These are phyloP conservation scores for Apantesis nais DNA, from an alignment of 2,888 invertebrate genomes.

Conservation along the genomic window DNA sequence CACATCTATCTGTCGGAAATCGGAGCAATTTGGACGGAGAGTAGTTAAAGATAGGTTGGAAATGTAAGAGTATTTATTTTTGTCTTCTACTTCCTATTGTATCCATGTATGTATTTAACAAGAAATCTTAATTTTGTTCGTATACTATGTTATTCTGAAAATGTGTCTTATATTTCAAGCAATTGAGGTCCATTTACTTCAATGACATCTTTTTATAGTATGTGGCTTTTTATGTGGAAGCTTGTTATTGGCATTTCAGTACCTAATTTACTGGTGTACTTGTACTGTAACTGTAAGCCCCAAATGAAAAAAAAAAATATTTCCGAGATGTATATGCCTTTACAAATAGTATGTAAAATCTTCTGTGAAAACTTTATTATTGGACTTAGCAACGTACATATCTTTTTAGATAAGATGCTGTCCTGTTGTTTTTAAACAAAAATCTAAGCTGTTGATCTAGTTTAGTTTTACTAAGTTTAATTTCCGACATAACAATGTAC, in stretches of 20 bases:
- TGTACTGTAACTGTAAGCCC: too few species aligned
- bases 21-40: conserved; percentile 29
- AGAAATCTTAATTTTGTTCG: neutral
- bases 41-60: conserved; percentile 13
- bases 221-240: too few species aligned
- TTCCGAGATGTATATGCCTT: too few species aligned
- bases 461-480: conserved; percentile 12
- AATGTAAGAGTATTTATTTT: conserved; percentile 31
- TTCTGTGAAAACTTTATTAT: neutral
- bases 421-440: too few species aligned
- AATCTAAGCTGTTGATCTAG: neutral
- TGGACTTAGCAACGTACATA: too few species aligned
- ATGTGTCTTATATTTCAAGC: neutral
- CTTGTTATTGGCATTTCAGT: too few species aligned
- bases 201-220: neutral
- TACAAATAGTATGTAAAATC: neutral
- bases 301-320: too few species aligned
- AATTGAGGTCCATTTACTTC: neutral
- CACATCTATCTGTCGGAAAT: conserved; percentile 40
- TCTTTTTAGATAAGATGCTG: too few species aligned
- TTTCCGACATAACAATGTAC: conserved; percentile 19
- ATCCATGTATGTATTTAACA: neutral
- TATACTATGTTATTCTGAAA: neutral
- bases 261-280: too few species aligned
- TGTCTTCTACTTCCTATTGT: neutral